Conservation (phyloP, 2,888 invertebrate species). For the Aspidapion aeneum region DNA sequence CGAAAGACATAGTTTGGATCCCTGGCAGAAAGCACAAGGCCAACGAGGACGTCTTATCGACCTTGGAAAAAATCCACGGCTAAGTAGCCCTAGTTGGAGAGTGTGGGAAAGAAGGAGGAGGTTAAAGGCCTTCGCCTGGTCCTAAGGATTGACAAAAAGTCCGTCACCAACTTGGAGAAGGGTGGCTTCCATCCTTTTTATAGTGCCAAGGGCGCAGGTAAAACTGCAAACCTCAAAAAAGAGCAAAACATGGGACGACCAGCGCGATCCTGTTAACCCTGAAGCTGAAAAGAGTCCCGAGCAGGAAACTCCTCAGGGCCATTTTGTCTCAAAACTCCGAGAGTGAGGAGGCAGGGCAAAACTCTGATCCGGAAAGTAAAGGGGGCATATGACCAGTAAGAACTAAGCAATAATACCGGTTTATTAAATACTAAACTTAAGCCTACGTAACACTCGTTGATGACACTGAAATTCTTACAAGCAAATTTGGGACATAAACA, state of each 20-base stretch:
- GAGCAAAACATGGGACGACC: background rate
- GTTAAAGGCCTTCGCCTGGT: background rate
- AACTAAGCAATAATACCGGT: too few species aligned
- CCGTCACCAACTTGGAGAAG: background rate
- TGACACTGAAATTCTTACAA: too few species aligned
- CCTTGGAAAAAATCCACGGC: background rate
- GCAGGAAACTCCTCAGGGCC: background rate
- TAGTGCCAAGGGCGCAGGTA: background rate
- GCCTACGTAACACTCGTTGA: too few species aligned
- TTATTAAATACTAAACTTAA: too few species aligned
- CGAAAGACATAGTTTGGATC: background rate
- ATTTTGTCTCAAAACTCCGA: too few species aligned
- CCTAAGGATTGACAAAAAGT: background rate
- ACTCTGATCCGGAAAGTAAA: too few species aligned
- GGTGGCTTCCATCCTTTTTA: background rate
- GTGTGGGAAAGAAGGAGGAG: background rate
- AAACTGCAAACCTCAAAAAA: background rate
- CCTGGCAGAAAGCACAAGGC: background rate
- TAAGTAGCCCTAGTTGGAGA: background rate
- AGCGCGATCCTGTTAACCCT: background rate
- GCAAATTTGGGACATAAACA: too few species aligned
- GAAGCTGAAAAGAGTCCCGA: background rate
- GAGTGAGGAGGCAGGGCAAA: too few species aligned
- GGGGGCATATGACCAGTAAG: too few species aligned
- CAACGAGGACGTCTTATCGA: background rate